phyloP scores from a whole-genome alignment of 2,113 vertebrate genomes.

The Tamias sibiricus region DNA sequence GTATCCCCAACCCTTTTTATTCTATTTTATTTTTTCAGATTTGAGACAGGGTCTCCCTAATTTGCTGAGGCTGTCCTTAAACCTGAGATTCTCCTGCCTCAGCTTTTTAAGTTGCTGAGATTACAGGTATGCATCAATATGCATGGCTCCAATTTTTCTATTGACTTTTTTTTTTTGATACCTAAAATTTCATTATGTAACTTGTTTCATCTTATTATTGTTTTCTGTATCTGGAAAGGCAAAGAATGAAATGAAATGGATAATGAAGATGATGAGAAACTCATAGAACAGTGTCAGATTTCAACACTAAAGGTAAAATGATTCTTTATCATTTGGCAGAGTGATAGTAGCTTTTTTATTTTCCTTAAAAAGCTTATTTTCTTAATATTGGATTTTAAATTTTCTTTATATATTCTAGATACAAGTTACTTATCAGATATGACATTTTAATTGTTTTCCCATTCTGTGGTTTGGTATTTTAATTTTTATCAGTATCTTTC shows the following conservation, averaged over 20 bases:
- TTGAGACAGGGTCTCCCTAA: no score
- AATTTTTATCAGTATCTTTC: neutral
- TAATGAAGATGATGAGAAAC: neutral
- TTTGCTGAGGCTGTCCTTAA: no score
- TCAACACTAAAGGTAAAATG: neutral
- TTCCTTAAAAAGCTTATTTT: neutral
- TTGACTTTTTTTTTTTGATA: neutral
- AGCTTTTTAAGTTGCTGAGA: no score
- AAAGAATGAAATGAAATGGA: neutral
- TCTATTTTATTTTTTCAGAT: no score
- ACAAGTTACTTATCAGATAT: neutral
- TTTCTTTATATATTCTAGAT: neutral
- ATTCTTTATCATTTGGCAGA: neutral
- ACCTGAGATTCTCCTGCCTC: no score
- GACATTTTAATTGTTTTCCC: neutral
- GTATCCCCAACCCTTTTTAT: no score
- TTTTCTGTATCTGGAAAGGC: neutral
- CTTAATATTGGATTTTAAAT: neutral
- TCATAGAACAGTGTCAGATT: neutral
- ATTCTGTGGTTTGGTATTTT: neutral
- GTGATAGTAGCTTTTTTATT: neutral
- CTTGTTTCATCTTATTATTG: neutral
- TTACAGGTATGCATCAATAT: no score
- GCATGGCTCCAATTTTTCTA: no score
- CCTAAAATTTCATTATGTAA: neutral